Evolutionary conservation across 2,113 vertebrate genomes (phyloP).

Genomic region (Neomonachus schauinslandi): DNA sequence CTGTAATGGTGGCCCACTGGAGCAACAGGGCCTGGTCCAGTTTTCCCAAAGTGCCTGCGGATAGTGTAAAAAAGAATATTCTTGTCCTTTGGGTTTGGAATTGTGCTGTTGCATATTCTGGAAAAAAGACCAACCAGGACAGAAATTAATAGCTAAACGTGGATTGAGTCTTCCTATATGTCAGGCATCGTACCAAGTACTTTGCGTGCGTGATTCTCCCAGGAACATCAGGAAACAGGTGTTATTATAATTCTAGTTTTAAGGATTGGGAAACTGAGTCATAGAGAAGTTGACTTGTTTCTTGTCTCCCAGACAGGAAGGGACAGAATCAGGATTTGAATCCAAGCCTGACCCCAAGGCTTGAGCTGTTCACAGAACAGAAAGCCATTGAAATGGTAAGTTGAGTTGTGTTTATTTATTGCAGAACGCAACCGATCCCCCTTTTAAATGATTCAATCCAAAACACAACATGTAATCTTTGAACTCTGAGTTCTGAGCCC

Average conservation of each 20-base stretch:
- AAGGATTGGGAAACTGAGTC: background rate
- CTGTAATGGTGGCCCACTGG: background rate
- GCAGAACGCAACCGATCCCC: conserved; percentile 17
- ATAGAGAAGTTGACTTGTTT: background rate
- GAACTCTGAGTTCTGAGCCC: conserved; percentile 50
- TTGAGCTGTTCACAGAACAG: background rate
- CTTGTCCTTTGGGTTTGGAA: background rate
- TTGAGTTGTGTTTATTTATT: conserved; percentile 49
- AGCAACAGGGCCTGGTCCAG: background rate
- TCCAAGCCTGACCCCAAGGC: background rate
- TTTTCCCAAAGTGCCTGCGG: background rate
- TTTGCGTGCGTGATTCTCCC: background rate
- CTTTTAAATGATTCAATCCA: conserved; percentile 46
- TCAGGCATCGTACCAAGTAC: background rate
- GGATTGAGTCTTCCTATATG: background rate
- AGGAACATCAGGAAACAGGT: background rate
- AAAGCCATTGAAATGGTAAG: background rate
- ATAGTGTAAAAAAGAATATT: background rate
- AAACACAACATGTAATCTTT: conserved; percentile 54
- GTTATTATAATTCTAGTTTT: background rate
- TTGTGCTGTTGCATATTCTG: background rate
- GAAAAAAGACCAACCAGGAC: background rate
- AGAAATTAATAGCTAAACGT: background rate
- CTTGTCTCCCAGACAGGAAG: background rate
- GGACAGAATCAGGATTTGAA: conserved; percentile 5